These are phyloP conservation scores for Nesoenas mayeri DNA, from an alignment of 2,113 vertebrate genomes.

Conservation along the genomic window DNA sequence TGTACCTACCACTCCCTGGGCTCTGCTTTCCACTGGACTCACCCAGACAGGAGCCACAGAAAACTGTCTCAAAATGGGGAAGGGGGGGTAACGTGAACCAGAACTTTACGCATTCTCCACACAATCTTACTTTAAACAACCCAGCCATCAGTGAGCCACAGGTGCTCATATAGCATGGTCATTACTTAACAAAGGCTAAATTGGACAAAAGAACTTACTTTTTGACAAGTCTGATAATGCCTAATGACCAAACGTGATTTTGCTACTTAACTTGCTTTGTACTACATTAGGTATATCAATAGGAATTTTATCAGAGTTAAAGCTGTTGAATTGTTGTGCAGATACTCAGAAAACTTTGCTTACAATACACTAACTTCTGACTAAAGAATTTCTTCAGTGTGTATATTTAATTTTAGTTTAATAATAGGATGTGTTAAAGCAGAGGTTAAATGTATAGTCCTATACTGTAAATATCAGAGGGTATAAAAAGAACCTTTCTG, in stretches of 20 bases:
- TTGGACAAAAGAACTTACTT: background rate
- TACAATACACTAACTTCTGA: background rate
- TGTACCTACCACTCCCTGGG: background rate
- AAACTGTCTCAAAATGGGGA: background rate
- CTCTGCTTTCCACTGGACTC: background rate
- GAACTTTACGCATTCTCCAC: background rate
- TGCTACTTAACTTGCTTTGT: background rate
- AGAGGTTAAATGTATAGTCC: background rate
- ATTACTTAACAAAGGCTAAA: background rate
- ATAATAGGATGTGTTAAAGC: background rate
- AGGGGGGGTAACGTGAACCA: background rate
- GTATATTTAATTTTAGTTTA: background rate
- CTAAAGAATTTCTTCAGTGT: background rate
- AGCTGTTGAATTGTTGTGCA: background rate
- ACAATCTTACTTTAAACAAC: background rate
- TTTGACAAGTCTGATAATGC: background rate
- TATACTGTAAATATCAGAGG: background rate
- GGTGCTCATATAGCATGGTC: background rate
- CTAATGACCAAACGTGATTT: background rate
- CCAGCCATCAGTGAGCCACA: background rate
- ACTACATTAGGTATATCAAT: background rate
- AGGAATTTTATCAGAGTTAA: background rate
- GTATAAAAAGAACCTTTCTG: background rate
- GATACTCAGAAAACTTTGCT: background rate
- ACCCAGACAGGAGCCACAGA: accelerated